These are phyloP conservation scores for Drosophila suzukii DNA, from an alignment of 1,140 invertebrate species.

Conservation along the genomic window DNA sequence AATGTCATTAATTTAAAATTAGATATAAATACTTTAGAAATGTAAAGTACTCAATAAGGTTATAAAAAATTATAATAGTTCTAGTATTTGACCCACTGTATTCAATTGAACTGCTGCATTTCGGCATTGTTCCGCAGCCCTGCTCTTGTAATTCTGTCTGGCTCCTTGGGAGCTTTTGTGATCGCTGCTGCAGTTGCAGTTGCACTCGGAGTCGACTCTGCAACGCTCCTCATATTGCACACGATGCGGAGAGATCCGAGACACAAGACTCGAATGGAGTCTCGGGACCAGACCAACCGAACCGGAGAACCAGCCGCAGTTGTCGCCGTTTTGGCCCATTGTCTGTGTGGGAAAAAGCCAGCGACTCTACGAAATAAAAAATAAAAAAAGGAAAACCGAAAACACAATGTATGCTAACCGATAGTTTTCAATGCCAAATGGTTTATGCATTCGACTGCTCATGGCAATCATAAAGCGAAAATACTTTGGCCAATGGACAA, in stretches of 20 bases:
- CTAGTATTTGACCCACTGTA: conserved; percentile 59
- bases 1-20: too few species aligned
- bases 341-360: conserved; percentile 80
- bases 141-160: conserved; percentile 76
- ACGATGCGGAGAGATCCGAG: conserved; percentile 25
- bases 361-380: conserved; percentile 47
- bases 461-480: conserved; percentile 75
- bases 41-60: too few species aligned
- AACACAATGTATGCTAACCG: conserved; percentile 70
- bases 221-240: conserved; percentile 39
- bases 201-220: conserved; percentile 7
- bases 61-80: too few species aligned
- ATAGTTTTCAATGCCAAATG: conserved; percentile 80
- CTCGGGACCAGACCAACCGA: conserved; percentile 25
- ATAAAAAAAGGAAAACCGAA: conserved; percentile 15
- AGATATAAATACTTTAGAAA: too few species aligned
- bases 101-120: conserved; percentile 69
- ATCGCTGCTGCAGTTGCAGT: conserved; percentile 48
- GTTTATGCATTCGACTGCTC: conserved; percentile 72
- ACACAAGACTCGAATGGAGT: conserved; percentile 9
- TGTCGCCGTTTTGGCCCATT: conserved; percentile 65
- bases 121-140: conserved; percentile 71
- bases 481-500: conserved; percentile 58
- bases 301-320: conserved; percentile 31
- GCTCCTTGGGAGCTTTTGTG: conserved; percentile 64